Evolutionary conservation across 2,888 invertebrate genomes (phyloP), one percentile per base, ranked within the genome.

Genomic region (Sericinus montela): DNA sequence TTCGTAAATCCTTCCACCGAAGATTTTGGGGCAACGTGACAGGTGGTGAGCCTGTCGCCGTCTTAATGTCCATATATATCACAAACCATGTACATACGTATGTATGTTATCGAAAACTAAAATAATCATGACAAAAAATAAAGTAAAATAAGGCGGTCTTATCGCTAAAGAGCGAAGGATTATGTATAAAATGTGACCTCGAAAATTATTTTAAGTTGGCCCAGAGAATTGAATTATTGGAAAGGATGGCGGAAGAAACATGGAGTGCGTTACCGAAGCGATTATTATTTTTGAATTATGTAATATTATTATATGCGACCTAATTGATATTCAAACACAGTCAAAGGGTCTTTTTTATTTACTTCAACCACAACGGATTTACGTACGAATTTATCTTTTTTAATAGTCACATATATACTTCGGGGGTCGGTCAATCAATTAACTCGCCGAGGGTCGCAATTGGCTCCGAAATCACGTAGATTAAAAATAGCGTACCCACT

Each of bases 401-500:
- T 8, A 11, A 25, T 40, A 40, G 34, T 40, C 6, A 45, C 23
- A 23, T n/a, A n/a, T 15, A 16, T 35, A 38, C 30, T 13, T 13
- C 16, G 9, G 29, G 41, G 47, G 35, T n/a, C 19, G 41, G 36
- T 10, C 47, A 41, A 42, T 48, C 42, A 48, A 48, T 48, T 48
- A 48, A 42, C 48, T 37, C 23, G 30, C 30, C n/a, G 23, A 15
- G 36, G 41, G 42, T 32, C 47, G 41, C 42, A 42, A 47, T 48
- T 48, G 48, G 48, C 37, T 48, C 42, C 14, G 42, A 42, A 48
- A 48, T 37, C 37, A 29, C 32, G 37, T 37, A 48, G 41, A 48
- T 48, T 48, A 48, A 48, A 48, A 48, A 47, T 41, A 47, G 47
- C 36, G 19, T 28, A 35, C 19, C 25, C 23, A 13, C 38, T 13